These are phyloP conservation scores for Podabrus alpinus DNA, from an alignment of 2,888 invertebrate genomes.

Conservation along the genomic window DNA sequence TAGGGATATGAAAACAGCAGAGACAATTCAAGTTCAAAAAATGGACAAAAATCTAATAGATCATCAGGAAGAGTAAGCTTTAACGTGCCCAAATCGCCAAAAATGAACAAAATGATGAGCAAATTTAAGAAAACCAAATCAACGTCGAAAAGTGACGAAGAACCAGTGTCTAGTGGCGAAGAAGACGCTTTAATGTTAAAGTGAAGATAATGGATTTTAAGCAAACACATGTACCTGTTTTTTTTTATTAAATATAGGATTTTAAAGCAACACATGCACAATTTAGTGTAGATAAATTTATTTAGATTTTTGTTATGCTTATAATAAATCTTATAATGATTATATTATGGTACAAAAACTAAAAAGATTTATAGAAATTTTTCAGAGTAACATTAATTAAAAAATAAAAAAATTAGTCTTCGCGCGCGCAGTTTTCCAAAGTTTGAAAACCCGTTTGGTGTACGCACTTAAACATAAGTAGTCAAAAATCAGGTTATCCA, in stretches of 20 bases:
- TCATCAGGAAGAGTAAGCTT: neutral
- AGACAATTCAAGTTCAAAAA: neutral
- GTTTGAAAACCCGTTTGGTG: neutral
- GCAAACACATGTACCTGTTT: neutral
- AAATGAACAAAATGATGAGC: neutral
- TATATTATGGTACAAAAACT: conserved; percentile 33
- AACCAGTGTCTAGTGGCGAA: conserved; percentile 33
- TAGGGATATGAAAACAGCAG: neutral
- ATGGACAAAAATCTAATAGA: neutral
- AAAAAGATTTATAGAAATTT: conserved; percentile 30
- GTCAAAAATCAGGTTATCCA: conserved; percentile 1
- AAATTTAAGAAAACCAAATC: conserved; percentile 4
- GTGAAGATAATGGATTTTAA: neutral
- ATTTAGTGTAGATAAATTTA: conserved; percentile 23
- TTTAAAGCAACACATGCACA: neutral
- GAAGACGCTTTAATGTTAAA: conserved; percentile 39
- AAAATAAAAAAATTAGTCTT: neutral
- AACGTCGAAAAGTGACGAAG: conserved; percentile 32
- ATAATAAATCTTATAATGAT: conserved; percentile 35
- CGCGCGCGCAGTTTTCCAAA: neutral
- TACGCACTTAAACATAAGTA: conserved; percentile 1
- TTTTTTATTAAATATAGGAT: neutral
- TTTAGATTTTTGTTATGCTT: conserved; percentile 25
- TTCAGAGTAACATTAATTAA: conserved; percentile 1
- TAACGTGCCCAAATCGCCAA: neutral